Evolutionary conservation across 2,888 invertebrate genomes (phyloP), one percentile per base, ranked within the genome.

Genomic region (Xanthostigma xanthostigma): DNA sequence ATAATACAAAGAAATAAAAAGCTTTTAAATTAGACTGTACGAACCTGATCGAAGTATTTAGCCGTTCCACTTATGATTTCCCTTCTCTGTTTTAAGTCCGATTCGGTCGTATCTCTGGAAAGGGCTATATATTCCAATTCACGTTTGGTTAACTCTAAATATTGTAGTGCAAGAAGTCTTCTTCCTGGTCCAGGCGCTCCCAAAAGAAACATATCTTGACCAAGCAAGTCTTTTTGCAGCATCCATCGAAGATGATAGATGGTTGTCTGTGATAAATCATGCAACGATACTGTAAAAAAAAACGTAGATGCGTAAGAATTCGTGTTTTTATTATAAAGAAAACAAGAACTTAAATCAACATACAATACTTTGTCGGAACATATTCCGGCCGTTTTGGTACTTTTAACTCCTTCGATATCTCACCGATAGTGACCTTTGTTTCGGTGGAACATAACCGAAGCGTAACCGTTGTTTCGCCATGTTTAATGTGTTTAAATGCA

Each of bases 51-150:
- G 64, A 92, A 84, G 68, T 95, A 96, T 60, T 78, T 81, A 0
- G 95, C 93, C 37, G 88, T 90, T 13, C 91, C 91, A 48, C 75
- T 72, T 53, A 81, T 75, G 48, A 97, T 95, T 69, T 97, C 96
- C 55, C 96, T 74, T 45, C 96, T 72, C 64, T 97, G 96, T 64
- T 97, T 97, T 33, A 97, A 74, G 67, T 97, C 97, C 5, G 93
- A 87, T 67, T 97, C 97, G 0, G 96, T 97, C 0, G 96, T 95
- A 62, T 97, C 97, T 54, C 96, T 73, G 33, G 94, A 94, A 13
- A 97, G 70, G 1, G 94, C 84, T 27, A 97, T 84, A 68, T 94
- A 96, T 64, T 97, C 96, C 45, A 88, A 71, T 71, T 97, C 96
- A 46, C 89, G 74, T 56, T 86, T 81, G 0, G 90, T 92, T 47